These are phyloP conservation scores for Prionace glauca DNA, from an alignment of 2,797 vertebrate genomes.

Conservation along the genomic window DNA sequence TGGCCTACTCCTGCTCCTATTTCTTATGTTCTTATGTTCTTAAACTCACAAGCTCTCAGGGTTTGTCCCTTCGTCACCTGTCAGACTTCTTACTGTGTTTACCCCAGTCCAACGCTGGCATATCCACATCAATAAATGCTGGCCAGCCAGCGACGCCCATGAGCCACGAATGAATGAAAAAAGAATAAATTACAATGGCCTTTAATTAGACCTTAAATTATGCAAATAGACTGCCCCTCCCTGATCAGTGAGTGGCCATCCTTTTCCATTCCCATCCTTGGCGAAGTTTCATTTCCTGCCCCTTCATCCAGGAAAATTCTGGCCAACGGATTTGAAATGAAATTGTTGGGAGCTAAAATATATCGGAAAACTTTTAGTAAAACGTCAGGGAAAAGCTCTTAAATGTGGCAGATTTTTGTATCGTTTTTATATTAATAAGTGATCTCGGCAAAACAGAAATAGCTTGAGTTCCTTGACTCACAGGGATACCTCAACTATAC, in stretches of 20 bases:
- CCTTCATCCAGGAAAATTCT: not conserved
- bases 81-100: too few relatives aligned
- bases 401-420: not conserved
- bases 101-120: too few relatives aligned
- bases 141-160: too few relatives aligned
- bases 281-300: not conserved
- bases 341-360: not conserved
- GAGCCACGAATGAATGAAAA: too few relatives aligned
- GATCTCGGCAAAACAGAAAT: not conserved
- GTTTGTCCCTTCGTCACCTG: too few relatives aligned
- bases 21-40: too few relatives aligned
- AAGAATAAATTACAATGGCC: not conserved
- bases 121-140: too few relatives aligned
- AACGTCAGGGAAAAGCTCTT: not conserved
- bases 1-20: too few relatives aligned
- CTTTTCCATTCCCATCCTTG: too few relatives aligned
- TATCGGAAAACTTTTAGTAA: not conserved
- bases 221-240: not conserved
- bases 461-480: not conserved
- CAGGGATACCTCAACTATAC: not conserved
- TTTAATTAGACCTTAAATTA: not conserved
- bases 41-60: too few relatives aligned
- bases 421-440: not conserved
- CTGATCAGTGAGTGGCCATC: not conserved
- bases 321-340: not conserved